These are phyloP conservation scores for Pteruthius melanotis DNA, from an alignment of 2,113 vertebrate species.

Conservation along the genomic window DNA sequence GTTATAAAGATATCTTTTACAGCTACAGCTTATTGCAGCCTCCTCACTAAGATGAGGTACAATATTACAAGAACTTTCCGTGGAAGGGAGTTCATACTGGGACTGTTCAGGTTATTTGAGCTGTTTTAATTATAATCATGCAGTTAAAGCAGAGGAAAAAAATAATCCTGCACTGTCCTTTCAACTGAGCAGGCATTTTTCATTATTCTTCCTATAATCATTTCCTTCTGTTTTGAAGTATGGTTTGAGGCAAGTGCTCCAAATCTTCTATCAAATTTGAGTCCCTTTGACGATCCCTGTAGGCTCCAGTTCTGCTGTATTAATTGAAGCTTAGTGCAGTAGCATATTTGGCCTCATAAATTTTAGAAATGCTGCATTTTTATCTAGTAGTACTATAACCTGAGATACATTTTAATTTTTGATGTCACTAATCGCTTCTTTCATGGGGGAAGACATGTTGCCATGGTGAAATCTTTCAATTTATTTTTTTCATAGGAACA, in stretches of 20 bases:
- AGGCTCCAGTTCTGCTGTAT: background rate
- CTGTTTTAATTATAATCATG: background rate
- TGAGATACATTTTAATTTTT: background rate
- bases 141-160: background rate
- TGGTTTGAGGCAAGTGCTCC: background rate
- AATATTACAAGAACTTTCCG: background rate
- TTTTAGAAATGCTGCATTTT: background rate
- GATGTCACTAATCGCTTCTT: background rate
- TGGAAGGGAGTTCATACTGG: background rate
- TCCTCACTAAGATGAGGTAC: background rate
- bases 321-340: slow-evolving; percentile 12
- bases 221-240: slow-evolving; percentile 26
- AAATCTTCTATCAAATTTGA: background rate
- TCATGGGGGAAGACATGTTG: background rate
- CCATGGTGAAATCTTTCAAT: background rate
- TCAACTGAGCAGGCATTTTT: slow-evolving; percentile 25
- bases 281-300: background rate
- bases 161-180: background rate
- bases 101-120: background rate
- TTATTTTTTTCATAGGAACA: background rate
- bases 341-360: background rate
- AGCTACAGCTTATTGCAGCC: background rate
- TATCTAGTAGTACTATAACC: background rate
- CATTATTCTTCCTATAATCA: background rate
- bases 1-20: background rate